A percentile compares a stretch with the other conserved stretches of the same genome.
Evolutionary conservation across 2,113 vertebrate genomes (phyloP).

Genomic region (Sigmodon hispidus): DNA sequence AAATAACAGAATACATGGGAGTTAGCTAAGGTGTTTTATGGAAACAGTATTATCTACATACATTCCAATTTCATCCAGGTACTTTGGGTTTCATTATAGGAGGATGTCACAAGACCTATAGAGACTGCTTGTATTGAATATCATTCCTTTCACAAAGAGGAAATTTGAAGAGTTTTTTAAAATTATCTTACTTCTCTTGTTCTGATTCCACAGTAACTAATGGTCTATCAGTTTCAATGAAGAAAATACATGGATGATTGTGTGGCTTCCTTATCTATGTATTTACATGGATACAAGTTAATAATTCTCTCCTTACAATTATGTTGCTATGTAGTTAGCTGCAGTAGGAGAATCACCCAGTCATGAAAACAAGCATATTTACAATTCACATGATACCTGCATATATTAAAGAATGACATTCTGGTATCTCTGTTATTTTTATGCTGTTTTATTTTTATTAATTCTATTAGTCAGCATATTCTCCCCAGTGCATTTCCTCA

Average conservation of each 20-base stretch:
- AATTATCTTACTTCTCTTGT: background rate
- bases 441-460: background rate
- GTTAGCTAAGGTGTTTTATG: conserved; percentile 2
- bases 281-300: background rate
- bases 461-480: background rate
- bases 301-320: conserved; percentile 1
- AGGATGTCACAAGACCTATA: background rate
- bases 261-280: background rate
- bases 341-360: background rate
- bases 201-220: background rate
- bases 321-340: background rate
- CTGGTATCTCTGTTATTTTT: background rate
- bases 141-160: background rate
- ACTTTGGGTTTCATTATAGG: background rate
- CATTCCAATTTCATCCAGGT: background rate
- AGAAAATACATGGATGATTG: conserved; percentile 4
- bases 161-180: conserved; percentile 10
- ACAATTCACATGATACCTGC: background rate
- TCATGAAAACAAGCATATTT: conserved; percentile 15
- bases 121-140: background rate
- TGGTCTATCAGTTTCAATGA: background rate
- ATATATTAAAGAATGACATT: background rate
- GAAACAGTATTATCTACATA: background rate
- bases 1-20: background rate
- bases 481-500: background rate